A percentile compares a stretch with the other conserved stretches of the same genome.
Conservation (phyloP, 2,888 invertebrate species). For the Stomorhina lunata region DNA sequence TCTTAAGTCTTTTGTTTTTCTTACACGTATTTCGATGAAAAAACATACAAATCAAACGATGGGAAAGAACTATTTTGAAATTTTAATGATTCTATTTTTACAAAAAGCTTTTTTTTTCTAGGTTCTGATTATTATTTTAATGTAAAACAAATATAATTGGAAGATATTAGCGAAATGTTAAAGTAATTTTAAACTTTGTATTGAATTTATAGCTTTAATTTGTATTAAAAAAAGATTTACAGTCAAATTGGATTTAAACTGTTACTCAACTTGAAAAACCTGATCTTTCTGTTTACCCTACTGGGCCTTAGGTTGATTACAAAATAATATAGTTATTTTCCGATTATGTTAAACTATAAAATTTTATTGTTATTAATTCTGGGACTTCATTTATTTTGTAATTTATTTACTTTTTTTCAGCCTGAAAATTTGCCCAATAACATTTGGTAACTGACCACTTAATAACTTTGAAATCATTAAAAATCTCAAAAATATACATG, state of each 20-base stretch:
- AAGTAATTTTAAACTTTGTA: no score
- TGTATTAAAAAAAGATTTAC: no score
- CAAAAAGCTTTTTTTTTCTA: neutral
- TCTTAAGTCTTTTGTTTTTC: constrained; percentile 33
- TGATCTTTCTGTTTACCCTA: no score
- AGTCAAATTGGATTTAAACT: no score
- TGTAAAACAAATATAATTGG: neutral
- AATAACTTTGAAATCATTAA: neutral
- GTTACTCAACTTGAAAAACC: no score
- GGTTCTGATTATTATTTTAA: no score
- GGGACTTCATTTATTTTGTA: neutral
- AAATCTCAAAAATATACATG: neutral
- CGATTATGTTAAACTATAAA: constrained; percentile 28
- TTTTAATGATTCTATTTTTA: constrained; percentile 43
- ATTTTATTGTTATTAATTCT: constrained; percentile 39
- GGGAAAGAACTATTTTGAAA: constrained; percentile 31
- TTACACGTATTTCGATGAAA: neutral
- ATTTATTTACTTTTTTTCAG: constrained; percentile 28
- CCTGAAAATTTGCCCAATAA: neutral
- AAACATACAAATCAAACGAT: neutral
- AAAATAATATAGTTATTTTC: constrained; percentile 28
- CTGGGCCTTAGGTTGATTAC: neutral
- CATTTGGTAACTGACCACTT: constrained; percentile 22
- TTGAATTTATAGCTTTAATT: no score
- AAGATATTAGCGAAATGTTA: no score